Conservation (phyloP, 2,797 vertebrate species). For the Muraenolepis orangiensis region DNA sequence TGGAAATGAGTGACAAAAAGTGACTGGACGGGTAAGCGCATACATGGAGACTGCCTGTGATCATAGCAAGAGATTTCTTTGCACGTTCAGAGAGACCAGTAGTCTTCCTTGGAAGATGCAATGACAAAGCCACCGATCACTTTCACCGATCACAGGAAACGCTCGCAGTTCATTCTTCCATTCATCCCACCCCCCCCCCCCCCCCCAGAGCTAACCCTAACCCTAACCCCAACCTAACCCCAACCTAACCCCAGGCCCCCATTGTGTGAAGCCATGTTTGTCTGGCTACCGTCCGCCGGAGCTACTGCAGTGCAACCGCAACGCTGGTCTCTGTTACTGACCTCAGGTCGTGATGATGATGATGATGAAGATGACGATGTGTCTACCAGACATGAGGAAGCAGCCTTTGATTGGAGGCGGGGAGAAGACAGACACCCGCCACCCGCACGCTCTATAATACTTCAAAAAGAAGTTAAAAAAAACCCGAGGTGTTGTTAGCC, state of each 20-base stretch:
- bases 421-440: slow-evolving; percentile 40
- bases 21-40: neutral
- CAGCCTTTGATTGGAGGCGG: neutral
- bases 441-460: slow-evolving; percentile 29
- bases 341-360: neutral
- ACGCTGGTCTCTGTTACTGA: neutral
- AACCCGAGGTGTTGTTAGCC: slow-evolving; percentile 32
- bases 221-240: neutral
- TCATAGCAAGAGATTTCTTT: neutral
- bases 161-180: neutral
- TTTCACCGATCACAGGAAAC: neutral
- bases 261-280: neutral
- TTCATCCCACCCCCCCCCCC: neutral
- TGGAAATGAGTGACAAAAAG: neutral
- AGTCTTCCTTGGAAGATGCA: neutral
- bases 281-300: neutral
- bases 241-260: neutral
- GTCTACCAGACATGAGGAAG: neutral
- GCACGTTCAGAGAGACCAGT: neutral
- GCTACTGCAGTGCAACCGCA: neutral
- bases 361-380: neutral
- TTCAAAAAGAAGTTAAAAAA: slow-evolving; percentile 50
- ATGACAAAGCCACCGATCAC: neutral
- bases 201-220: neutral
- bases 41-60: neutral